Base-by-base conservation (phyloP, 2,113 vertebrate genomes). In the Myotis lucifugus region DNA sequence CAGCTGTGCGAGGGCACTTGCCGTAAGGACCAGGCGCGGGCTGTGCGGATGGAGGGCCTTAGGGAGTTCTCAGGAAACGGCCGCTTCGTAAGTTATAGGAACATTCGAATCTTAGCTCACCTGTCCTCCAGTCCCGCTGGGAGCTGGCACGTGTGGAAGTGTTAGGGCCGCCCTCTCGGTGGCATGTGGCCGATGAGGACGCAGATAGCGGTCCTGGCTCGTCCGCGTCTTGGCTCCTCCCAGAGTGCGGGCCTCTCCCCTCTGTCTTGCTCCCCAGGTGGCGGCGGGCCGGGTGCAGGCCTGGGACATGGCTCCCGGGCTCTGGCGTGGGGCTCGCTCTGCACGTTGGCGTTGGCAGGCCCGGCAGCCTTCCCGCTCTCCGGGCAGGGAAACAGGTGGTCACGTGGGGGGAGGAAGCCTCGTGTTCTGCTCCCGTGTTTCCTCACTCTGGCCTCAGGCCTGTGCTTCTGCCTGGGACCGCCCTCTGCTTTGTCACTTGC, bases 91-190 rank as follows among this genome's bases (percentile, higher is more conserved):
- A 25, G 23, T 59, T 10, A 11, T 9, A 25, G 56, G 56, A 25
- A 1, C 56, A 4, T 27, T 27, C 0, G 9, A n/a, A n/a, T n/a
- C n/a, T n/a, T n/a, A 0, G 56, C 1, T 8, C 23, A 8, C 8
- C 56, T 25, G 56, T 59, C 56, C 56, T 25, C 56, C 54, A 3
- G 23, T 61, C 56, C 56, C 9, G 56, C 56, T 61, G 56, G 56
- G 56, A 23, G 56, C 56, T 25, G 9, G 56, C 56, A 7, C 56
- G 3, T 1, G 56, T 8, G 23, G 54, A 23, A 23, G 56, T 8
- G 8, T 23, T 1, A 23, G 56, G 21, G 56, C 3, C 3, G 56
- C 23, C 56, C 56, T 18, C 56, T 1, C 0, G 56, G 56, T 25
- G 10, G 56, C 10, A 10, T 4, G 56, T 61, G 56, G 56, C 23